Conservation (phyloP, 2,888 invertebrate genomes). For the Heteromyza rotundicornis region DNA sequence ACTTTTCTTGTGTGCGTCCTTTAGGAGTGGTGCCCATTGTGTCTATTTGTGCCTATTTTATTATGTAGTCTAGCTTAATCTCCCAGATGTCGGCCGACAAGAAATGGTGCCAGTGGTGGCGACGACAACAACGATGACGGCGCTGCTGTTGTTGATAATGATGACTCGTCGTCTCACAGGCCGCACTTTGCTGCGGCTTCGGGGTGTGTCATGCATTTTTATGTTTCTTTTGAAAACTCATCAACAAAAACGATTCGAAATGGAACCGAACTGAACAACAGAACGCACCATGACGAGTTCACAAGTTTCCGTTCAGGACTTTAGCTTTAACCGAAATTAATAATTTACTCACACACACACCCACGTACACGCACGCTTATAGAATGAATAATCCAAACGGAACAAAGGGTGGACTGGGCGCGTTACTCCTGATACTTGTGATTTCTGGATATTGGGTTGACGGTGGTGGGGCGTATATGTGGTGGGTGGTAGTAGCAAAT, state of each 20-base stretch:
- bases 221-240: background rate
- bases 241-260: no score
- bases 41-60: background rate
- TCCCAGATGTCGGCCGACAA: constrained; percentile 3
- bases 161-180: no score
- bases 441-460: no score
- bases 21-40: background rate
- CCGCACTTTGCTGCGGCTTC: background rate
- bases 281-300: no score
- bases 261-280: no score
- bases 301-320: no score
- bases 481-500: background rate
- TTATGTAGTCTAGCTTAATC: constrained; percentile 4
- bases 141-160: background rate
- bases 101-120: constrained; percentile 9
- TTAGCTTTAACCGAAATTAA: no score
- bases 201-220: constrained; percentile 14
- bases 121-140: background rate
- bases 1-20: no score
- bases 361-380: no score
- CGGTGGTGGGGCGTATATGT: no score
- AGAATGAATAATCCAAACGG: no score
- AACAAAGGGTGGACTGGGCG: background rate
- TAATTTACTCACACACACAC: no score
- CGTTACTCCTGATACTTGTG: constrained; percentile 7